Conservation (phyloP, 64 coral and sea anemone genomes). For the Dendrophyllia cribrosa region DNA sequence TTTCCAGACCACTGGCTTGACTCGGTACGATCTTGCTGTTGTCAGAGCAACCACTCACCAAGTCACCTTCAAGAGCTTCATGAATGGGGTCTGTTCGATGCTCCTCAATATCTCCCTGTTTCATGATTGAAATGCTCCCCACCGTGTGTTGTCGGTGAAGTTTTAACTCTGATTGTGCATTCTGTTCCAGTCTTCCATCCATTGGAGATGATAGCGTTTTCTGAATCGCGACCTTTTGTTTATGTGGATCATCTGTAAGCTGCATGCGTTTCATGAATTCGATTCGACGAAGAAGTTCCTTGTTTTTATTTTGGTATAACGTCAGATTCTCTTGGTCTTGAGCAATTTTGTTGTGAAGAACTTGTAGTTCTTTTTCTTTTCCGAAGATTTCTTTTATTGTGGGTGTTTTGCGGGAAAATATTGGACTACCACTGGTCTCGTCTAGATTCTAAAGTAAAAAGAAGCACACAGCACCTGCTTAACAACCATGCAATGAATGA, state of each 20-base stretch:
- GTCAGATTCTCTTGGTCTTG: conserved; percentile 1
- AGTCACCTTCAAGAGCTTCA: not conserved
- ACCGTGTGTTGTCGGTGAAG: not conserved
- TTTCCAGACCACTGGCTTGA: not conserved
- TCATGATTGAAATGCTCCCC: not conserved
- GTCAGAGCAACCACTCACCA: not conserved
- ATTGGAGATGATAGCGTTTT: not conserved
- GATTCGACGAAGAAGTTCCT: conserved; percentile 25
- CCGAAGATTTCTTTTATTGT: not conserved
- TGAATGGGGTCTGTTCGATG: not conserved
- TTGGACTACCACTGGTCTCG: too few relatives aligned
- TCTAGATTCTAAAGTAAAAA: too few relatives aligned
- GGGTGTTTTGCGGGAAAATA: not conserved
- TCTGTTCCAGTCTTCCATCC: not conserved
- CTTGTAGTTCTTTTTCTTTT: conserved; percentile 4
- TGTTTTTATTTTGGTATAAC: not conserved
- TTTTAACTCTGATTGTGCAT: not conserved
- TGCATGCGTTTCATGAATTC: conserved; percentile 32
- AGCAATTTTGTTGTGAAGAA: not conserved
- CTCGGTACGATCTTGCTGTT: not conserved
- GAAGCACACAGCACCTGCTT: too few relatives aligned
- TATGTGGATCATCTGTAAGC: not conserved
- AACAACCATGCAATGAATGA: too few relatives aligned
- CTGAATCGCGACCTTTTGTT: not conserved
- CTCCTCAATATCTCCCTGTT: not conserved